Conservation (phyloP, 2,113 vertebrate species). For the Struthio camelus region DNA sequence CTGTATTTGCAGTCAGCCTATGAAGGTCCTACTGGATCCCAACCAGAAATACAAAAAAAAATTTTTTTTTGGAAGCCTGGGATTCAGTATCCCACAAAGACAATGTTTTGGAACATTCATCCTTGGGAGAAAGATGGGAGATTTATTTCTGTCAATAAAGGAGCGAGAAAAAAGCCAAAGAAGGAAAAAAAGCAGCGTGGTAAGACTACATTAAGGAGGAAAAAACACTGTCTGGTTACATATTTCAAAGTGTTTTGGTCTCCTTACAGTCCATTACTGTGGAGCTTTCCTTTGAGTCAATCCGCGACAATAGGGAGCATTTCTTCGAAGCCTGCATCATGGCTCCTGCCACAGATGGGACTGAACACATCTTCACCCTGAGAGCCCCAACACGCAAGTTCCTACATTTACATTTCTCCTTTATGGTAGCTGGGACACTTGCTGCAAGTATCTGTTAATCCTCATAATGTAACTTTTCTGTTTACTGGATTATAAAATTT, state of each 20-base stretch:
- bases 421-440: neutral
- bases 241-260: neutral
- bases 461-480: neutral
- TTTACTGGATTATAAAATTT: neutral
- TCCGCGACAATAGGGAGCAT: no score
- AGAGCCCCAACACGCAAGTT: neutral
- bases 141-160: neutral
- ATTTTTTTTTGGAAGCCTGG: neutral
- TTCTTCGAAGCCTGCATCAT: neutral
- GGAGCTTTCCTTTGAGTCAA: neutral
- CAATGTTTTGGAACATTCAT: accelerated
- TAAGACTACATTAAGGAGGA: neutral
- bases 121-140: neutral
- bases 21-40: neutral
- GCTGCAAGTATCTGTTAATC: neutral
- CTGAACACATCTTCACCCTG: no score
- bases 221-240: neutral
- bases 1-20: neutral
- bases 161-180: neutral
- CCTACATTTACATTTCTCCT: neutral
- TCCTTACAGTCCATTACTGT: neutral
- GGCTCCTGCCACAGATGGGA: neutral
- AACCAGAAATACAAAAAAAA: no score
- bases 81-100: neutral
- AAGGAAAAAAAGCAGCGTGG: no score